phyloP scores from a whole-genome alignment of 2,888 invertebrate genomes.

The Chymomyza fuscimana region DNA sequence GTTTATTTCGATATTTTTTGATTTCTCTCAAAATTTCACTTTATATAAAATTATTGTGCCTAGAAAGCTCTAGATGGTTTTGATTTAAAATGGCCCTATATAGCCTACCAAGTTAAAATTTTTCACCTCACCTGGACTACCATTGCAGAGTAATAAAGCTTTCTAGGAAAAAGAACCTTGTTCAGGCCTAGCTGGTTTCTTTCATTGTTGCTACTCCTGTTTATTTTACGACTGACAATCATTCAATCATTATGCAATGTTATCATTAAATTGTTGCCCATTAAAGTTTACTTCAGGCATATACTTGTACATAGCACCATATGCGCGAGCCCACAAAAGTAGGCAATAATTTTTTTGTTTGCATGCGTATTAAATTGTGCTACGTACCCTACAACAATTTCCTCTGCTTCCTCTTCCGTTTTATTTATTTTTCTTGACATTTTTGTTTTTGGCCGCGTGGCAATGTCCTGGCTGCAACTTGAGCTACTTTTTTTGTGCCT shows the following conservation, averaged over 20 bases:
- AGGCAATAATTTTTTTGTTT: constrained; percentile 13
- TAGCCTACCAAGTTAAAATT: no score
- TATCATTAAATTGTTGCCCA: background rate
- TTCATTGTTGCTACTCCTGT: background rate
- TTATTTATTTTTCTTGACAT: constrained; percentile 6
- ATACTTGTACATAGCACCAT: background rate
- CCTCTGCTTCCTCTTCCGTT: background rate
- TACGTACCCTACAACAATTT: background rate
- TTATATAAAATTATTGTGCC: no score
- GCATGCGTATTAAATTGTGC: background rate
- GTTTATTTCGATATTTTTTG: no score
- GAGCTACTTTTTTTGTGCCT: constrained; percentile 33
- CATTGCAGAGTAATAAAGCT: background rate
- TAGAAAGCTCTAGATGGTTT: no score
- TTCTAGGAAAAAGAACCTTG: no score
- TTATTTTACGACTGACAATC: constrained; percentile 29
- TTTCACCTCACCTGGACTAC: no score
- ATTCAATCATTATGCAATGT: constrained; percentile 40
- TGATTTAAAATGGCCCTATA: no score
- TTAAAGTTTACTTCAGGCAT: background rate
- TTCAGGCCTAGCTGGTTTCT: background rate
- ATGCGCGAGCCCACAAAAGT: constrained; percentile 15
- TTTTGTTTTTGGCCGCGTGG: background rate
- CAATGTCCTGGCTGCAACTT: constrained; percentile 11
- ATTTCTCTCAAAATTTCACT: no score